Base-by-base conservation (phyloP, 2,113 vertebrate species). In the Amphilophus citrinellus region DNA sequence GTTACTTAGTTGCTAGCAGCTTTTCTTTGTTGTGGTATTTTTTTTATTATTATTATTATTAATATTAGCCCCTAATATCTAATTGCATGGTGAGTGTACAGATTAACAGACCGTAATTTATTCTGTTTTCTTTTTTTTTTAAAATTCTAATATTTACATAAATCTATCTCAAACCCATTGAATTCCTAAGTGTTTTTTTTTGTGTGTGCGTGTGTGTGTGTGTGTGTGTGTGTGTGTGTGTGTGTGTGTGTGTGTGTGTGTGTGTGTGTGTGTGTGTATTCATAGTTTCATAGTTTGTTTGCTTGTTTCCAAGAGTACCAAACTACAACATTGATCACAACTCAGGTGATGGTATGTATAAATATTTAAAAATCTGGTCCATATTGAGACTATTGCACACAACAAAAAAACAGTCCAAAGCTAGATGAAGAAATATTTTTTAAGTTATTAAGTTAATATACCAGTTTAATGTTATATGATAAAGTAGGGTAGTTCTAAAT, bases 301-400 rank as follows among this genome's bases (percentile, higher is more conserved):
- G 14, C 39, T 17, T 66, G 39, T 47, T 68, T 47, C 65, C 5
- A 68, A 68, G 63, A 14, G 7, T 68, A 47, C 8, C 42, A 18
- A 68, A 2, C 22, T 22, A 47, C 27, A 9, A 27, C 10, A 47
- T 68, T 68, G 17, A 68, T 3, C 39, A 44, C 2, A 44, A 44
- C 42, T 13, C 10, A 44, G 42, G 14, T 10, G 39, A 47, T 66
- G 24, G 63, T 66, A n/a, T 44, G 4, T 66, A 66, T 47, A 66
- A 47, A 68, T 68, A 47, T 68, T 5, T 68, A 68, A 68, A 68
- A 68, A 68, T 68, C 14, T 50, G 44, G 22, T 68, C 65, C 65
- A 18, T 27, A 4, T 68, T 68, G 44, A 47, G 15, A 50, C 42
- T 42, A 68, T 22, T 50, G 42, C 22, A 18, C 9, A 1, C 6